Conservation (phyloP, 2,888 invertebrate species). For the Coleophora deauratella region DNA sequence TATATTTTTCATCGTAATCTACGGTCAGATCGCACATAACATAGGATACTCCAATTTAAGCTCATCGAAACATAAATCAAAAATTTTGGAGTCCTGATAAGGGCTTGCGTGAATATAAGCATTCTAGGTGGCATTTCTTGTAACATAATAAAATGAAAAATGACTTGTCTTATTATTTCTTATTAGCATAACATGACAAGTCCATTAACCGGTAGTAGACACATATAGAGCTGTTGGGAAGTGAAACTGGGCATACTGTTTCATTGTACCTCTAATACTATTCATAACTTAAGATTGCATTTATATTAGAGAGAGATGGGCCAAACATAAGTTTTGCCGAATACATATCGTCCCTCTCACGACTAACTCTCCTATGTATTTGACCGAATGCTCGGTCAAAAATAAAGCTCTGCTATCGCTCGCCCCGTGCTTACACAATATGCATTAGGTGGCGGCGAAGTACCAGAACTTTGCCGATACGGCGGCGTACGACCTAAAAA, state of each 20-base stretch:
- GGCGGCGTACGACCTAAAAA: too few species aligned
- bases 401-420: too few species aligned
- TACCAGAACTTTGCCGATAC: too few species aligned
- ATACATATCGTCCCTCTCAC: too few species aligned
- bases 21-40: conserved; percentile 25
- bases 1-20: conserved; percentile 49
- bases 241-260: conserved; percentile 30
- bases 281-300: too few species aligned
- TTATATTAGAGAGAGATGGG: too few species aligned
- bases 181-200: conserved; percentile 72
- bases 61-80: conserved; percentile 44
- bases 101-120: conserved; percentile 37
- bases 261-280: conserved; percentile 32
- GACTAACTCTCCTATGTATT: too few species aligned
- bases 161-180: conserved; percentile 46
- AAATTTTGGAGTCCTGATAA: conserved; percentile 39
- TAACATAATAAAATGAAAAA: conserved; percentile 55
- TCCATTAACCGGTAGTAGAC: conserved; percentile 57
- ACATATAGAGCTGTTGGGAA: conserved; percentile 32
- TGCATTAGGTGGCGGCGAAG: too few species aligned
- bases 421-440: too few species aligned
- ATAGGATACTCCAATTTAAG: conserved; percentile 19
- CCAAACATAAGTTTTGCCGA: too few species aligned
- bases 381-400: too few species aligned
- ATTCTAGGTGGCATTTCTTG: conserved; percentile 35